phyloP scores from a whole-genome alignment of 2,888 invertebrate species.

The Keiferia lycopersicella region DNA sequence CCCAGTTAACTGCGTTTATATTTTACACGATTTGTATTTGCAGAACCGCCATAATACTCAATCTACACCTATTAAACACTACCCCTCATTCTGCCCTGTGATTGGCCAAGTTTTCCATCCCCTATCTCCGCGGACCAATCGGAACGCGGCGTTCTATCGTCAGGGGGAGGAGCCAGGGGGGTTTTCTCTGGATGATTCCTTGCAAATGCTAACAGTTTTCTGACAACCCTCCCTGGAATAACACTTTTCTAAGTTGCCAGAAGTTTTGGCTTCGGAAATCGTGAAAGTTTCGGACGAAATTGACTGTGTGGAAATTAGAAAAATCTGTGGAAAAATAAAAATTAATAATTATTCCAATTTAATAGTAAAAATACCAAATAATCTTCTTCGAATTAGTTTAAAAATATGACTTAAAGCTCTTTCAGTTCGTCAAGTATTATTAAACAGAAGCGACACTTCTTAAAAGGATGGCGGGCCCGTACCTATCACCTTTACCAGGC shows the following conservation, averaged over 20 bases:
- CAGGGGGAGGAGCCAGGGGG: conserved; percentile 72
- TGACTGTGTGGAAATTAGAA: neutral
- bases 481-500: conserved; percentile 91
- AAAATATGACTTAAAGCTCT: neutral
- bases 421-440: no score
- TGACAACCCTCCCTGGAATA: conserved; percentile 49
- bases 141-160: conserved; percentile 45
- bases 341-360: neutral
- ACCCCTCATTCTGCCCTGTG: conserved; percentile 47
- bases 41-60: conserved; percentile 72
- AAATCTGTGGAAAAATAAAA: no score
- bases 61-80: conserved; percentile 76
- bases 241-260: conserved; percentile 40
- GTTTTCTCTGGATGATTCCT: conserved; percentile 68
- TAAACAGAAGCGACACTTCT: no score
- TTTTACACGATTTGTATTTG: conserved; percentile 62
- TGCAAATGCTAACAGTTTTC: conserved; percentile 66
- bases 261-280: conserved; percentile 40
- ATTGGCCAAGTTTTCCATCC: conserved; percentile 73
- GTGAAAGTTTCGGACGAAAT: conserved; percentile 41
- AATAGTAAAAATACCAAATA: neutral
- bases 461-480: conserved; percentile 89
- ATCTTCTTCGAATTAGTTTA: neutral
- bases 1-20: conserved; percentile 63
- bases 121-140: conserved; percentile 66